Conservation (phyloP, 2,888 invertebrate genomes). For the Loripinus fragilis region DNA sequence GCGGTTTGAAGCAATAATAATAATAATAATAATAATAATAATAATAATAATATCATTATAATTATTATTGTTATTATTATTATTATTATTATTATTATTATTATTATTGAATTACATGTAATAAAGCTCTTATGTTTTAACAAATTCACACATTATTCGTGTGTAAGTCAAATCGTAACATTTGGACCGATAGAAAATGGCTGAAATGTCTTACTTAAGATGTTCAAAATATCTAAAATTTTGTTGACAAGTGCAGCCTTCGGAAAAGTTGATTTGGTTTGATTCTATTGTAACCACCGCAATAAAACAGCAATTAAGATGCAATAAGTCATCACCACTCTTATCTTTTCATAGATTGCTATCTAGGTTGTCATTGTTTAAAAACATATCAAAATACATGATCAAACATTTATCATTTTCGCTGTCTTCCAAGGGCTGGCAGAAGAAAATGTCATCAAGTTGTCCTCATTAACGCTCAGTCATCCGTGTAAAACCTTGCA, state of each 20-base stretch:
- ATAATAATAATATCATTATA: too few species aligned
- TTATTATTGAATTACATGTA: too few species aligned
- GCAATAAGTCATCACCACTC: constrained; percentile 54
- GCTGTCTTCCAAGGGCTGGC: background rate
- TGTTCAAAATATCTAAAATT: constrained; percentile 11
- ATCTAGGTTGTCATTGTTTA: constrained; percentile 52
- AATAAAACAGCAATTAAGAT: constrained; percentile 62
- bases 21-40: too few species aligned
- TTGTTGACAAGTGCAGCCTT: constrained; percentile 38
- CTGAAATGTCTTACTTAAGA: background rate
- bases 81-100: too few species aligned
- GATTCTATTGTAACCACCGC: constrained; percentile 43
- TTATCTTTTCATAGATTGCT: constrained; percentile 43
- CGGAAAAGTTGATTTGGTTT: constrained; percentile 36
- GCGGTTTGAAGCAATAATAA: too few species aligned
- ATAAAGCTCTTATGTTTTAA: too few species aligned
- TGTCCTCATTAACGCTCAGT: background rate
- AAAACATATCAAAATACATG: constrained; percentile 42
- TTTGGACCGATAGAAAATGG: too few species aligned
- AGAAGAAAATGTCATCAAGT: background rate
- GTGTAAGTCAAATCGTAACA: too few species aligned
- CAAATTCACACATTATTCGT: too few species aligned
- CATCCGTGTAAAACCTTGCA: constrained; percentile 6
- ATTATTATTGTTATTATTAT: too few species aligned
- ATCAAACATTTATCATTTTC: constrained; percentile 56